A percentile compares a stretch with the other conserved stretches of the same genome.
phyloP scores from a whole-genome alignment of 1,140 invertebrate species.

The Samia ricini region DNA sequence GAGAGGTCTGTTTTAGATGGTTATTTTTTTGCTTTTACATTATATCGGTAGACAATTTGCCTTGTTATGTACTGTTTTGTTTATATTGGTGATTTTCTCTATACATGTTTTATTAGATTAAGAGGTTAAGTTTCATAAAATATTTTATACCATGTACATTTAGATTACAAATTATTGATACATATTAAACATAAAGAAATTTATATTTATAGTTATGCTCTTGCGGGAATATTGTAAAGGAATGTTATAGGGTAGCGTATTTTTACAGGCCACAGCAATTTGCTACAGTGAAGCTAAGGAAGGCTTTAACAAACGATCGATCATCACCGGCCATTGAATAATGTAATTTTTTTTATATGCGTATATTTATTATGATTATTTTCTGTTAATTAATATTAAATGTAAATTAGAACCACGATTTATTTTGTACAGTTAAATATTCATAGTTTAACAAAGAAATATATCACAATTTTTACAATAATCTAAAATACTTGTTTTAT shows the following conservation, averaged over 20 bases:
- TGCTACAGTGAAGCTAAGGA: conserved; percentile 90
- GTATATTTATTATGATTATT: conserved; percentile 50
- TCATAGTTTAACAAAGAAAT: conserved; percentile 76
- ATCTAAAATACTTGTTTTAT: conserved; percentile 49
- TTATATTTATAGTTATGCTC: not conserved
- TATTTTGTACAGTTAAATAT: conserved; percentile 77
- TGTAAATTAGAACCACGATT: conserved; percentile 72
- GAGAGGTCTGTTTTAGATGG: conserved; percentile 34
- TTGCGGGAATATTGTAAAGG: not conserved
- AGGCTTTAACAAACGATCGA: conserved; percentile 91
- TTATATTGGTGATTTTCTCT: conserved; percentile 25
- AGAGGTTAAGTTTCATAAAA: not conserved
- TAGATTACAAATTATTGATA: not conserved
- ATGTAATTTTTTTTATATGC: conserved; percentile 39
- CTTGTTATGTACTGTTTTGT: conserved; percentile 24
- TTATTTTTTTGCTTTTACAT: conserved; percentile 17
- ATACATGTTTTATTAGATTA: not conserved
- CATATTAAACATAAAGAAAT: not conserved
- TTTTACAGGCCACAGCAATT: conserved; percentile 86
- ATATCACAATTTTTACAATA: conserved; percentile 76
- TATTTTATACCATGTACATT: not conserved
- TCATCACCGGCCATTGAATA: conserved; percentile 86
- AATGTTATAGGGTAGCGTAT: conserved; percentile 1
- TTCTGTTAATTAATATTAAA: conserved; percentile 70
- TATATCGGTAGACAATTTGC: conserved; percentile 4